phyloP scores from a whole-genome alignment of 2,797 vertebrate genomes.

The Sphaeramia orbicularis region DNA sequence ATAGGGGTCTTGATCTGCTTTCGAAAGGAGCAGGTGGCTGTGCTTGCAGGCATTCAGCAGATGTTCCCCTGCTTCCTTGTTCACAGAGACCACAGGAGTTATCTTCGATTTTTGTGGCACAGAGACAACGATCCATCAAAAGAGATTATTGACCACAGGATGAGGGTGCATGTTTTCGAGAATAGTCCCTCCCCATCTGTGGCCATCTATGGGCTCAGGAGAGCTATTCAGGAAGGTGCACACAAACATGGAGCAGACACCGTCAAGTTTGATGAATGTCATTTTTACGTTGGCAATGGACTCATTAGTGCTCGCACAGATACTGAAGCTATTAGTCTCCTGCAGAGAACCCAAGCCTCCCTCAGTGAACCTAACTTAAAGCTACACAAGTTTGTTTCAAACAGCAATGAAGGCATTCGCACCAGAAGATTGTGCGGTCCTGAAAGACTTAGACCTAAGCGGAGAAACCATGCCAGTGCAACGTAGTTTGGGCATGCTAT shows the following conservation, averaged over 20 bases:
- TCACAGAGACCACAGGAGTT: conserved; percentile 4
- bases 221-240: not conserved
- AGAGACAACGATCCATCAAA: not conserved
- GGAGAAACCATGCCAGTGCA: not conserved
- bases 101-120: conserved; percentile 12
- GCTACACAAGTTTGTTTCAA: conserved; percentile 6
- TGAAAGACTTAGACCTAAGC: conserved; percentile 1
- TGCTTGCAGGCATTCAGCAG: conserved; percentile 15
- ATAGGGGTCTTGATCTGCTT: conserved; percentile 5
- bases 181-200: conserved; percentile 8
- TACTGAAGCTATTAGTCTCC: not conserved
- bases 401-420: not conserved
- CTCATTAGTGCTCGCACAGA: not conserved
- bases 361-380: conserved; percentile 2
- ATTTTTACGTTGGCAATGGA: conserved; percentile 4
- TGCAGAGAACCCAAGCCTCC: not conserved
- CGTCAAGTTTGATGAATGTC: not conserved
- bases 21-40: not conserved
- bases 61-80: not conserved
- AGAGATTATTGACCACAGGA: conserved; percentile 1
- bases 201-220: conserved; percentile 4
- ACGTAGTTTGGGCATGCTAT: conserved; percentile 2
- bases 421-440: not conserved
- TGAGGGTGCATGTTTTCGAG: not conserved
- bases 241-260: not conserved